Base-by-base conservation (phyloP, 2,888 invertebrate genomes). In the Therioaphis trifolii region DNA sequence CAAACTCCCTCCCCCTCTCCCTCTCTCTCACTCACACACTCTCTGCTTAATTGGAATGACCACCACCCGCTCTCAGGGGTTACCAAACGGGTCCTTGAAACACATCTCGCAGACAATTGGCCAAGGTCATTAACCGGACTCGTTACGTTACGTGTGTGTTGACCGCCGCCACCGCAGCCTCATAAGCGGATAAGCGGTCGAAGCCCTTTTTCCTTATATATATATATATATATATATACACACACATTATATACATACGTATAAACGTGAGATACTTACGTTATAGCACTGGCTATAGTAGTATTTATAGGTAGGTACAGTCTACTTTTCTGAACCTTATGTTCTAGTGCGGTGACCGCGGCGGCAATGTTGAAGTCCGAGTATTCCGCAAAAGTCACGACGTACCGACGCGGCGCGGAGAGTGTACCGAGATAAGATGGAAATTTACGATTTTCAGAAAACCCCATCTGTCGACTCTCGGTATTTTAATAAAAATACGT, bases 71-170 rank as follows among this genome's bases (percentile, higher is more conserved):
- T 68, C 14, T 4, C 71, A 80, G 80, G 71, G 80, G 82, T 82
- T 63, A 71, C 71, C 82, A 82, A 80, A 49, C 49, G 35, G 35
- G 72, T 72, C 72, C 61, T 80, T 80, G 80, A 52, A 49, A 74
- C 82, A 74, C 24, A 49, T 74, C 21, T 49, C 15, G 58, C 35
- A 40, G 40, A 74, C 82, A 66, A 74, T 74, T 74, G 82, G 66
- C 74, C 82, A 74, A 82, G 80, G 80, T 72, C 80, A 63, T 82
- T 74, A 82, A 72, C 74, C 82, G 74, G 46, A 58, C 58, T 49
- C 71, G 58, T 58, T 61, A 71, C 35, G 35, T 69, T 43, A 43
- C 29, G 9, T 43, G 11, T 35, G 43, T 46, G 18, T 18, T 18
- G 21, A 35, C 24, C 11, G 9, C 11, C 27, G 21, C 21, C 35